Base-by-base conservation (phyloP, 2,888 invertebrate species). In the Phengaris alcon region DNA sequence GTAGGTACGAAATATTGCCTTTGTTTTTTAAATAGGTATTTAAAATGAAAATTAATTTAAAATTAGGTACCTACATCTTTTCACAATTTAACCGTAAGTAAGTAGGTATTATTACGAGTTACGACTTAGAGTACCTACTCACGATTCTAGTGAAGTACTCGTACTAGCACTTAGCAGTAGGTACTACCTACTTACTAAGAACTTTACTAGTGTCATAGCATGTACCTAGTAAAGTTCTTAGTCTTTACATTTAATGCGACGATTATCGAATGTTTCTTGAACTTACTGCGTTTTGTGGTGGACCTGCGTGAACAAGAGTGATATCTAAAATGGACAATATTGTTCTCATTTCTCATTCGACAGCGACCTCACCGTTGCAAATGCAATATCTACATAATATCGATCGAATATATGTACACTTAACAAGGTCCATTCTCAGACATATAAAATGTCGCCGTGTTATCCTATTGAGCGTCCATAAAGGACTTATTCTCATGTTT, bases 401-500 rank as follows among this genome's bases (percentile, higher is more conserved):
- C 64, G 44, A 64, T 64, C 64, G 64, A 64, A 64, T 64, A 12
- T 64, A 44, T 22, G 13, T 64, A 44, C 59, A 59, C 64, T 64
- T 64, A 64, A 64, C 64, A 44, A 64, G 64, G 35, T 13, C 64
- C 35, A 64, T 64, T 64, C 64, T 64, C 64, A 64, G 64, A 64
- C 69, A 69, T 46, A 44, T 68, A 69, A 69, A 48, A 69, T 69
- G 69, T 69, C 69, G 48, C 59, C 35, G 35, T 68, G 68, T 68
- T 68, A 9, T 48, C 48, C 48, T 9, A 48, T 15, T 48, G 9
- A 48, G 8, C 48, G 69, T 15, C 46, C 46, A 46, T 46, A 46
- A 48, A 44, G 64, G 64, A 64, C n/a, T 72, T 35, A 72, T 72
- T 72, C 72, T 12, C 72, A 51, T 48, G 51, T 74, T 84, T 83